Evolutionary conservation across 2,888 invertebrate species (phyloP).

Genomic region (Macrophya annulata): DNA sequence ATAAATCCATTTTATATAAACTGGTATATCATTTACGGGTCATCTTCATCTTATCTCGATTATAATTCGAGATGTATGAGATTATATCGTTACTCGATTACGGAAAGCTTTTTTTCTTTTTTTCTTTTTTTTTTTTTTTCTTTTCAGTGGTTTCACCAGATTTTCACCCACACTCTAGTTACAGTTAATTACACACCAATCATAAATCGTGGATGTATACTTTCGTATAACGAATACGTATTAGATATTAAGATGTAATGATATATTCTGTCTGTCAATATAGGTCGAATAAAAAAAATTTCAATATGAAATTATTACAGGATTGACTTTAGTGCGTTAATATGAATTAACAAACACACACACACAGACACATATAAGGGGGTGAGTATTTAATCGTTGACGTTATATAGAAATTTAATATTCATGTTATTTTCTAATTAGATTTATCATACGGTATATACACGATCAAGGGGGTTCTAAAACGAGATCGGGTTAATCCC

Average conservation of each 20-base stretch:
- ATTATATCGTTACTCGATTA: not conserved
- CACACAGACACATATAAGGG: not conserved
- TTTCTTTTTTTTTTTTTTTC: not conserved
- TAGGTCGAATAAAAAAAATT: too few relatives aligned
- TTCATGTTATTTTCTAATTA: constrained; percentile 32
- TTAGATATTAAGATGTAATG: too few relatives aligned
- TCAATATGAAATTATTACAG: not conserved
- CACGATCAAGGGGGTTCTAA: constrained; percentile 9
- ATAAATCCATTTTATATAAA: constrained; percentile 3
- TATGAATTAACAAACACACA: not conserved
- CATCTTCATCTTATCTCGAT: not conserved
- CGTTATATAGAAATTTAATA: not conserved
- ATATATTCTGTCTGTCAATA: too few relatives aligned
- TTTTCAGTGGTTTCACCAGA: not conserved
- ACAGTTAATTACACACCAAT: not conserved
- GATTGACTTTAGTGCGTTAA: not conserved
- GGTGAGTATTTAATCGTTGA: constrained; percentile 18
- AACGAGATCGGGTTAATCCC: constrained; percentile 27
- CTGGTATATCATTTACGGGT: not conserved
- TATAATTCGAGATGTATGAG: not conserved
- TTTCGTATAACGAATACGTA: not conserved
- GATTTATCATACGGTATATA: constrained; percentile 29
- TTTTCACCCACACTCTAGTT: not conserved
- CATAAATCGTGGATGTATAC: not conserved
- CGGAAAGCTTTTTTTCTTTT: not conserved